Percentiles rank a stretch among this genome's conserved stretches.
These are phyloP conservation scores for Esox niger DNA, from an alignment of 2,113 vertebrate species.

Conservation along the genomic window DNA sequence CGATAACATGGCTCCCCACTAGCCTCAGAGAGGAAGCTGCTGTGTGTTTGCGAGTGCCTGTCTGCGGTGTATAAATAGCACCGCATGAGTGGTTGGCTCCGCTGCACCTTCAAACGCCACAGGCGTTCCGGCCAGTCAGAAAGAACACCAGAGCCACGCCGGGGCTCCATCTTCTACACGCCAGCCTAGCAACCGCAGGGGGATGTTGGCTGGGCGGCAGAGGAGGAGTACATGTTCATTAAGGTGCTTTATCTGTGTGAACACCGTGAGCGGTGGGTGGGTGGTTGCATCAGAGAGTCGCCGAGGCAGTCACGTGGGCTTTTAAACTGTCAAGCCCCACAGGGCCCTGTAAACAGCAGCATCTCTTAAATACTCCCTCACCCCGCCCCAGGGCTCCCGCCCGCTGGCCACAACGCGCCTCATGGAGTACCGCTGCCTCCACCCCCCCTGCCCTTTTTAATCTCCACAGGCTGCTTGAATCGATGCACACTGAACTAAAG, in stretches of 20 bases:
- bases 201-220: slow-evolving; percentile 14
- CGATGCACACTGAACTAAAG: slow-evolving; percentile 8
- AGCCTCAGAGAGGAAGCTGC: too few species aligned
- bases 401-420: slow-evolving; percentile 16
- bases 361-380: slow-evolving; percentile 10
- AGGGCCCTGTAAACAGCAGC: slow-evolving; percentile 13
- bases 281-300: slow-evolving; percentile 17
- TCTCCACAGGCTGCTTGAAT: background rate
- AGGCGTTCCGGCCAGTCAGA: background rate
- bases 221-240: slow-evolving; percentile 15
- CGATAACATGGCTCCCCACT: too few species aligned
- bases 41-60: too few species aligned
- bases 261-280: slow-evolving; percentile 23
- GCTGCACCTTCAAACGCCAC: background rate
- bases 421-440: slow-evolving; percentile 49
- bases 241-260: slow-evolving; percentile 23
- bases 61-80: too few species aligned
- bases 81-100: background rate
- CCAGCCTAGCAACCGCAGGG: slow-evolving; percentile 3
- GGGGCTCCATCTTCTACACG: slow-evolving; percentile 1
- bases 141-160: background rate
- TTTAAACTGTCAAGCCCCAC: slow-evolving; percentile 53
- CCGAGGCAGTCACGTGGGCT: slow-evolving; percentile 32
- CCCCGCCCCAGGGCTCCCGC: background rate
- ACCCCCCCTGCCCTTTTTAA: slow-evolving; percentile 10